These are phyloP conservation scores for Morelia viridis DNA, from an alignment of 2,797 vertebrate genomes.

Conservation along the genomic window DNA sequence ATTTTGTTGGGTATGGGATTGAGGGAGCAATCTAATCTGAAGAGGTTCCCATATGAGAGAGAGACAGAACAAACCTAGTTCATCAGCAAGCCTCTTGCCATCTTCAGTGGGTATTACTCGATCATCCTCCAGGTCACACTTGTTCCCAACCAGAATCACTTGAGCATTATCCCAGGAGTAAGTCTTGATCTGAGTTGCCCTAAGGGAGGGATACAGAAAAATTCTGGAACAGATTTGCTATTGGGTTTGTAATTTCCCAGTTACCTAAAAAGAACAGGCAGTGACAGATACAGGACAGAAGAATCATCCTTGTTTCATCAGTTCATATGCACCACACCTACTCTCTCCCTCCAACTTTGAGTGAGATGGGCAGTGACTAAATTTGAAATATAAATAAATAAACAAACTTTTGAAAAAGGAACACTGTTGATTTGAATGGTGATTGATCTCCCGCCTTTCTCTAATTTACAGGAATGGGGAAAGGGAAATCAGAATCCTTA, in stretches of 20 bases:
- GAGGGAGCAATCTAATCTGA: not conserved
- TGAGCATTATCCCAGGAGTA: slow-evolving; percentile 94
- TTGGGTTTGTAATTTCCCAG: not conserved
- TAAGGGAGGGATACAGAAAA: slow-evolving; percentile 51
- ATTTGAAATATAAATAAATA: too few relatives aligned
- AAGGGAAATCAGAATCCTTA: not conserved
- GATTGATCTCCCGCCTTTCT: not conserved
- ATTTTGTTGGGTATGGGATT: not conserved
- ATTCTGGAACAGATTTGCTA: not conserved
- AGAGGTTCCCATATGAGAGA: not conserved
- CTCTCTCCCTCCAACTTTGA: not conserved
- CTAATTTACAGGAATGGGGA: not conserved
- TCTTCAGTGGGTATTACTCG: slow-evolving; percentile 84
- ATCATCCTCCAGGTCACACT: slow-evolving; percentile 91
- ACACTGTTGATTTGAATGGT: not conserved
- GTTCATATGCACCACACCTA: not conserved
- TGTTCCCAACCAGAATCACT: slow-evolving; percentile 91
- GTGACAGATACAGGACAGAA: not conserved
- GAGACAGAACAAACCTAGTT: slow-evolving; percentile 77
- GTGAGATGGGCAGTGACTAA: too few relatives aligned
- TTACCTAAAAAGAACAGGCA: not conserved
- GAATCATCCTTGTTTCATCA: not conserved
- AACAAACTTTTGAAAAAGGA: not conserved
- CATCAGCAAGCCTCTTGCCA: slow-evolving; percentile 82
- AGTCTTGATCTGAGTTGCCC: slow-evolving; percentile 93